Conservation (phyloP, 2,113 vertebrate genomes). For the Piaya cayana region DNA sequence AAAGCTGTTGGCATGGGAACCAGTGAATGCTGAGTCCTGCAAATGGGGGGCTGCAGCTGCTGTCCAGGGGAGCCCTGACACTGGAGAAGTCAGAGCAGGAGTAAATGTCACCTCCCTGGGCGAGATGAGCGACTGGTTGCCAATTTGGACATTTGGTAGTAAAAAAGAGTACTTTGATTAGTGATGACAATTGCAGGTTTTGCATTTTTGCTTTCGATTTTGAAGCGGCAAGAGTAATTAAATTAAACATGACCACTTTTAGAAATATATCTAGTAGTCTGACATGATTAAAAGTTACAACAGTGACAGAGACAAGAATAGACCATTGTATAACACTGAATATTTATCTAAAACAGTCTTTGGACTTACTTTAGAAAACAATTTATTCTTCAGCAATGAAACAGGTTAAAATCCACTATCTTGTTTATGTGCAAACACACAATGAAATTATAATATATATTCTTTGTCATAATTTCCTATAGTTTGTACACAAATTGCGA, state of each 20-base stretch:
- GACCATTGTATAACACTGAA: not conserved
- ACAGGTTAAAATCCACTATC: not conserved
- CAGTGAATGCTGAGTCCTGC: slow-evolving; percentile 62
- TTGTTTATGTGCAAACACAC: not conserved
- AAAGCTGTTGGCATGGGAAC: slow-evolving; percentile 69
- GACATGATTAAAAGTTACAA: not conserved
- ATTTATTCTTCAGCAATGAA: not conserved
- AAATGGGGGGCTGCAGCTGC: slow-evolving; percentile 56
- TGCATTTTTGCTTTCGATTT: not conserved
- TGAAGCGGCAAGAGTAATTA: not conserved
- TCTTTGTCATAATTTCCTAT: not conserved
- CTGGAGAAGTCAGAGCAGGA: not conserved
- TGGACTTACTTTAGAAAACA: not conserved
- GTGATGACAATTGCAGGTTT: not conserved
- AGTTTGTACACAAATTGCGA: not conserved
- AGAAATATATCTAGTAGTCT: not conserved
- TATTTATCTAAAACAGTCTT: not conserved
- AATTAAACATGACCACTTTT: not conserved
- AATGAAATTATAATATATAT: not conserved
- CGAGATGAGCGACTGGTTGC: not conserved
- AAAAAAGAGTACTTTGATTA: not conserved
- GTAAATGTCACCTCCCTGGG: not conserved
- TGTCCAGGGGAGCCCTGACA: not conserved
- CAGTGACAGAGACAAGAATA: not conserved
- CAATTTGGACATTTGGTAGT: not conserved